Base-by-base conservation (phyloP, 2,888 invertebrate species). In the Lasioglossum morio region DNA sequence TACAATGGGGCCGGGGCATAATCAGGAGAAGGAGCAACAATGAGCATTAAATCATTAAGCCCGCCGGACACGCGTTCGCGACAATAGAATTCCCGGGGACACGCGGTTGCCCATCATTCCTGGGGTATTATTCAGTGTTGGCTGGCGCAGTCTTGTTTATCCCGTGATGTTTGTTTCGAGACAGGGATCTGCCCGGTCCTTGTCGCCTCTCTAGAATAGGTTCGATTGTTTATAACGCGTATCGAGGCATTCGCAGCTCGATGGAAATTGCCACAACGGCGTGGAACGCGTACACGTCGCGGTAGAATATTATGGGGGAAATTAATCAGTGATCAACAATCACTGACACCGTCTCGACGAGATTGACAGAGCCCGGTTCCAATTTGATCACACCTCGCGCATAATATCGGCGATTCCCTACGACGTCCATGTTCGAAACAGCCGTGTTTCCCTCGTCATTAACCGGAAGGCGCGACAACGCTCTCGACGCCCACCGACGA, bases 41-140 rank as follows among this genome's bases (percentile, higher is more conserved):
- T 90, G 79, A 91, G 91, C 90, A 91, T 89, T 90, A 90, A 90
- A 90, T 90, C 91, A 90, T 90, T 90, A 91, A 88, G 82, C 85
- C 78, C 79, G 90, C 82, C 85, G 89, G 90, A 89, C 88, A 87
- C 77, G 78, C 78, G 83, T 76, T 40, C 48, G 37, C 72, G 88
- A 90, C 90, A 90, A 90, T 90, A 83, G 90, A 90, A 88, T 88
- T 90, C 90, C 87, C 77, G 40, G 75, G 37, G 66, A 73, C 57
- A 81, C 82, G 72, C 73, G 83, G 86, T 66, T 30, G 66, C 8
- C 34, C 84, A 84, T 86, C 85, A 77, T 89, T 79, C 82, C 79
- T 63, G 3, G 63, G 80, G 87, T 81, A 90, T 89, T 90, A 90
- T 85, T 88, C 87, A 87, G 72, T 57, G 73, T 63, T 77, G 81